phyloP scores from a whole-genome alignment of 1,140 invertebrate genomes.

The Mya arenaria region DNA sequence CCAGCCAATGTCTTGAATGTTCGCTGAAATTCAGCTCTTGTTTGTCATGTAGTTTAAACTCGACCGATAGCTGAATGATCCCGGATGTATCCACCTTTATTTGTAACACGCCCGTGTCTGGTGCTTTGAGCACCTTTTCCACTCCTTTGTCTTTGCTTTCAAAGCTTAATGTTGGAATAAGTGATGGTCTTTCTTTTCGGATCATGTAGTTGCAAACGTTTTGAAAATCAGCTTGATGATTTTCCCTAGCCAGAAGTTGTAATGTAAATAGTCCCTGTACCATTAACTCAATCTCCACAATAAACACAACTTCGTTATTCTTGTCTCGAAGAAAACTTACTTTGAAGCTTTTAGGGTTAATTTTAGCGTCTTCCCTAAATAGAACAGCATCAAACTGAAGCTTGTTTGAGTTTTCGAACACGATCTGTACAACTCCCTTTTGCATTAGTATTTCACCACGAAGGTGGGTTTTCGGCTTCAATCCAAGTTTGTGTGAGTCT shows the following conservation, averaged over 20 bases:
- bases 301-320: slow-evolving; percentile 24
- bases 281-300: slow-evolving; percentile 13
- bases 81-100: not conserved
- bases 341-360: not conserved
- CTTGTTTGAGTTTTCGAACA: not conserved
- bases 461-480: slow-evolving; percentile 3
- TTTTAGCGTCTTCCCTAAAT: not conserved
- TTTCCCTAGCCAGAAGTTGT: not conserved
- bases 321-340: slow-evolving; percentile 13
- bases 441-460: slow-evolving; percentile 18
- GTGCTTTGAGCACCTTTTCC: not conserved
- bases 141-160: not conserved
- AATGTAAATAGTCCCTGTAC: slow-evolving; percentile 8
- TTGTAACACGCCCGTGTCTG: slow-evolving; percentile 1
- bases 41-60: slow-evolving; percentile 3
- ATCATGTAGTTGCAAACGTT: slow-evolving; percentile 38
- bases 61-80: not conserved
- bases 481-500: not conserved
- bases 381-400: not conserved
- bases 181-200: slow-evolving; percentile 3
- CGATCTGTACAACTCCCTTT: slow-evolving; percentile 26
- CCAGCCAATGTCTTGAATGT: slow-evolving; percentile 18
- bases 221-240: not conserved
- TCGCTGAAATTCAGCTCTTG: slow-evolving; percentile 10
- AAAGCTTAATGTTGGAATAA: slow-evolving; percentile 9